Conservation (phyloP, 2,113 vertebrate genomes). For the Semicossyphus pulcher region DNA sequence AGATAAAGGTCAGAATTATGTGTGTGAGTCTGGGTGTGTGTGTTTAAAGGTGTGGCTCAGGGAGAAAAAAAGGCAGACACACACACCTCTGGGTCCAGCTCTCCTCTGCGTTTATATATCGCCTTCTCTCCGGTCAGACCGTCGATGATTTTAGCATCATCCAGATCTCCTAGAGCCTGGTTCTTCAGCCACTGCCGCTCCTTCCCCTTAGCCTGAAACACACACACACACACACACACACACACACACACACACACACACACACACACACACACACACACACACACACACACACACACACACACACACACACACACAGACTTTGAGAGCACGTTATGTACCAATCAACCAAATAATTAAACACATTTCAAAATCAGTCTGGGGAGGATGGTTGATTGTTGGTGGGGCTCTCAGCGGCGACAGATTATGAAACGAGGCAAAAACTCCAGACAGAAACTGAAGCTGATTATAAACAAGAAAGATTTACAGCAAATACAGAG, state of each 20-base stretch:
- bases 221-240: slow-evolving; percentile 42
- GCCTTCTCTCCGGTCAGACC: slow-evolving; percentile 95
- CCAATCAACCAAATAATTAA: background rate
- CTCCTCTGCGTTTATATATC: slow-evolving; percentile 94
- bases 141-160: slow-evolving; percentile 97
- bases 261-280: slow-evolving; percentile 46
- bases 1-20: slow-evolving; percentile 62
- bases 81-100: slow-evolving; percentile 93
- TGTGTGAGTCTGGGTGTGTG: slow-evolving; percentile 31
- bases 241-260: slow-evolving; percentile 48
- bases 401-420: background rate
- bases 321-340: background rate
- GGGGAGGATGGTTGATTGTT: slow-evolving; percentile 13
- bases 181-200: slow-evolving; percentile 97
- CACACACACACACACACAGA: slow-evolving; percentile 48
- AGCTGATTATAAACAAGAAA: background rate
- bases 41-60: slow-evolving; percentile 38
- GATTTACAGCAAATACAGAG: background rate
- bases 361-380: slow-evolving; percentile 9
- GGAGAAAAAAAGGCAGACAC: slow-evolving; percentile 13
- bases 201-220: slow-evolving; percentile 93
- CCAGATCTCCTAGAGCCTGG: slow-evolving; percentile 93
- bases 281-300: slow-evolving; percentile 47
- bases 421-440: background rate
- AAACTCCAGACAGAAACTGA: background rate